Evolutionary conservation across 2,888 invertebrate genomes (phyloP), one percentile per base, ranked within the genome.

Genomic region (Aleiodes leptofemur): DNA sequence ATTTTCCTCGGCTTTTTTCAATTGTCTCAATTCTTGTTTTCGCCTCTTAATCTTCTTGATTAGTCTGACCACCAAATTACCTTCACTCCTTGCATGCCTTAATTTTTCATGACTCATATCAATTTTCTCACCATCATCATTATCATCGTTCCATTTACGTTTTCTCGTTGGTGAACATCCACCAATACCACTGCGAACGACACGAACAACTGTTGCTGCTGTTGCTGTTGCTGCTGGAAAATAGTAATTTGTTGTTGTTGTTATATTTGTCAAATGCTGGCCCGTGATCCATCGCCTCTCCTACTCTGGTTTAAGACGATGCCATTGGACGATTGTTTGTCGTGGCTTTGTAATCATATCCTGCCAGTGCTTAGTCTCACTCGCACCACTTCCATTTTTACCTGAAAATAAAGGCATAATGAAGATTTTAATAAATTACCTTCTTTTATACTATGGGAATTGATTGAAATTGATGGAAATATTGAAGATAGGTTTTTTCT

Each of bases 301-400:
- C 70, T 96, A 96, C 90, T 96, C 96, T 34, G 97, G 96, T 90
- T 98, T 98, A 87, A 98, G 93, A 90, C 98, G 95, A 91, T 98
- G 98, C 98, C 98, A 98, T 90, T 98, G 97, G 68, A 97, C 96
- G 85, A 98, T 96, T 84, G 96, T 97, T 91, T 98, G 98, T 82
- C 97, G 92, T 29, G 98, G 98, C 91, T 98, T 98, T 78, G 97
- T 96, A 83, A 98, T 97, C 98, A 98, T 98, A 88, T 98, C 98
- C 87, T 97, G 97, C 98, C 98, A 98, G 90, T 98, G 98, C 89
- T 98, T 97, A 51, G 97, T 97, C 90, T 98, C 98, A 73, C 96
- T 95, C 16, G 98, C 97, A 0, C 98, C 98, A 72, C 97, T 97
- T 11, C 96, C 96, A 86, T 96, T 97, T 90, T 97, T 97, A 74